Conservation (phyloP, 2,797 vertebrate species). For the Saxicola maurus region DNA sequence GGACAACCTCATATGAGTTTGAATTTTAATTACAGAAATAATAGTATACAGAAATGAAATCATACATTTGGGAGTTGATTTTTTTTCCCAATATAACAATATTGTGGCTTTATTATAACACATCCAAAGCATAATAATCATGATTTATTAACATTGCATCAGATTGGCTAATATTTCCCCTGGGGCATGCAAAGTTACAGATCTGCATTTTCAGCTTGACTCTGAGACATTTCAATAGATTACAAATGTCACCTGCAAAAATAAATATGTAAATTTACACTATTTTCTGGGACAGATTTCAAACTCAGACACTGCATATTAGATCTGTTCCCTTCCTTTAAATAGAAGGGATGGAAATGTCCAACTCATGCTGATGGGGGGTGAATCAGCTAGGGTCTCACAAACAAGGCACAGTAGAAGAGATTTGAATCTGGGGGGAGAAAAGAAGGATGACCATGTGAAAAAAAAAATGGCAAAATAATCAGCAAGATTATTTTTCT, state of each 20-base stretch:
- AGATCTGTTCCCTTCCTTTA: background rate
- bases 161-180: slow-evolving; percentile 8
- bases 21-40: slow-evolving; percentile 42
- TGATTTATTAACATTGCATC: slow-evolving; percentile 39
- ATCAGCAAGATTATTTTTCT: background rate
- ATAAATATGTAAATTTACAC: background rate
- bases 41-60: slow-evolving; percentile 1
- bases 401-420: background rate
- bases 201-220: slow-evolving; percentile 25
- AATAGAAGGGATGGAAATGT: background rate
- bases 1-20: background rate
- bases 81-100: background rate
- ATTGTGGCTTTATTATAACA: slow-evolving; percentile 1
- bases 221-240: background rate
- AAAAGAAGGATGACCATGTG: background rate
- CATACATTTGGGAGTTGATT: background rate
- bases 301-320: background rate
- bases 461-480: background rate
- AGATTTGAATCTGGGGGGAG: background rate
- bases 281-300: background rate
- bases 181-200: background rate
- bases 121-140: background rate
- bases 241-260: slow-evolving; percentile 28
- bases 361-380: background rate
- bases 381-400: background rate